A percentile compares a stretch with the other conserved stretches of the same genome.
These are phyloP conservation scores for Motacilla alba DNA, from an alignment of 2,113 vertebrate species.

Conservation along the genomic window DNA sequence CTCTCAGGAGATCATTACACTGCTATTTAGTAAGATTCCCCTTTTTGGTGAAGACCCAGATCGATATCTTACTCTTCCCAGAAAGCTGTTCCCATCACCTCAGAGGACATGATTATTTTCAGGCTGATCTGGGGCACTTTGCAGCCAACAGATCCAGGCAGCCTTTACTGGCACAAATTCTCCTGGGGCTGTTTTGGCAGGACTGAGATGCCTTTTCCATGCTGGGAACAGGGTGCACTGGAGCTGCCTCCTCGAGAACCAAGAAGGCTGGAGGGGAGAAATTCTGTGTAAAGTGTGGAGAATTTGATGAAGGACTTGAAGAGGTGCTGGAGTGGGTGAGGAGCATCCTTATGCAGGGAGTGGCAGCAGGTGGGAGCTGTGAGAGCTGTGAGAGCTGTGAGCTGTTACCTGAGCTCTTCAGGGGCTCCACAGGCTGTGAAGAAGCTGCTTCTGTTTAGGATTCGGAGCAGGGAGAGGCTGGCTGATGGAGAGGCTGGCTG, in stretches of 20 bases:
- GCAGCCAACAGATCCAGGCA: neutral
- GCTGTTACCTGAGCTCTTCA: neutral
- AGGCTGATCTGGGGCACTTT: neutral
- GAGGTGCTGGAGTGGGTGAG: neutral
- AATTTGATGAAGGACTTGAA: accelerated
- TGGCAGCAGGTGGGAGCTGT: accelerated
- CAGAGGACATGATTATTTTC: neutral
- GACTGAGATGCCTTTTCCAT: neutral
- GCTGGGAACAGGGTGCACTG: accelerated
- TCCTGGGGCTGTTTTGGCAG: neutral
- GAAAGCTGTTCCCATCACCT: neutral
- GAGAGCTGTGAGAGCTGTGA: neutral
- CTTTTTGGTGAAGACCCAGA: neutral
- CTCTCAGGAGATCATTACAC: neutral
- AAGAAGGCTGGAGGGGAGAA: neutral
- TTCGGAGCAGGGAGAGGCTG: neutral
- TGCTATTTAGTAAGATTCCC: neutral
- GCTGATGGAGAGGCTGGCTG: accelerated
- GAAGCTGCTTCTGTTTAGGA: neutral
- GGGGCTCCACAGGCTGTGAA: neutral
- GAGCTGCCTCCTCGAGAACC: neutral
- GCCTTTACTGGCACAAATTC: neutral
- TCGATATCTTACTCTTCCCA: accelerated
- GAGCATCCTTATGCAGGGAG: neutral
- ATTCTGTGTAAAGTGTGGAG: neutral